phyloP scores from a whole-genome alignment of 2,797 vertebrate species.

The Huso huso region DNA sequence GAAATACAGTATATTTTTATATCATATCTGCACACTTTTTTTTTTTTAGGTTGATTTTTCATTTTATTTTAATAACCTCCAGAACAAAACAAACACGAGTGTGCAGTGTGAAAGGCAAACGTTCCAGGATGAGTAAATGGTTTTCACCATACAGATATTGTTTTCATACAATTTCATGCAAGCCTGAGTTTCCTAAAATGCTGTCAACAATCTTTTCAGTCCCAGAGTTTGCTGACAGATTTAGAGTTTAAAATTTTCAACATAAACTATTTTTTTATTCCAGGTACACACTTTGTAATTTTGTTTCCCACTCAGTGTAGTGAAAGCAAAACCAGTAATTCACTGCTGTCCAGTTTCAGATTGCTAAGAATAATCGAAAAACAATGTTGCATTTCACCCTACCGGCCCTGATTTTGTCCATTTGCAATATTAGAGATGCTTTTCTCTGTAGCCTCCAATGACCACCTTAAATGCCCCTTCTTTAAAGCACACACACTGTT shows the following conservation, averaged over 20 bases:
- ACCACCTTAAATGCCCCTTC: background rate
- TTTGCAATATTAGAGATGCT: background rate
- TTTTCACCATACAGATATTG: background rate
- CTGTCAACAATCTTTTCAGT: slow-evolving; percentile 23
- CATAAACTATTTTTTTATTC: slow-evolving; percentile 49
- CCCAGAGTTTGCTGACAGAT: slow-evolving; percentile 46
- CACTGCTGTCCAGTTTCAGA: slow-evolving; percentile 20
- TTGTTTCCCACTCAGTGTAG: slow-evolving; percentile 57
- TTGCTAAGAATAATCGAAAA: slow-evolving; percentile 5
- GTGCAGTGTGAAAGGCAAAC: background rate
- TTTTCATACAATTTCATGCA: slow-evolving; percentile 7
- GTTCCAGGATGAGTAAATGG: no score
- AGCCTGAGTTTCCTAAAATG: slow-evolving; percentile 21
- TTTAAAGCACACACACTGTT: no score
- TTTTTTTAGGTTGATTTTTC: slow-evolving; percentile 47
- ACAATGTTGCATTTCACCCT: background rate
- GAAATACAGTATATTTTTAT: slow-evolving; percentile 67
- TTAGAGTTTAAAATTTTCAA: slow-evolving; percentile 48
- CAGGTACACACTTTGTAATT: slow-evolving; percentile 66
- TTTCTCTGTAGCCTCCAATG: background rate
- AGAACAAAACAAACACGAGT: slow-evolving; percentile 22
- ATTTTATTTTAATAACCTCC: slow-evolving; percentile 36
- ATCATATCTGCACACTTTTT: slow-evolving; percentile 49
- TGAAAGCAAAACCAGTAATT: slow-evolving; percentile 33
- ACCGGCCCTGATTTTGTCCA: background rate